Conservation (phyloP, 2,888 invertebrate species). For the Tholera decimalis region DNA sequence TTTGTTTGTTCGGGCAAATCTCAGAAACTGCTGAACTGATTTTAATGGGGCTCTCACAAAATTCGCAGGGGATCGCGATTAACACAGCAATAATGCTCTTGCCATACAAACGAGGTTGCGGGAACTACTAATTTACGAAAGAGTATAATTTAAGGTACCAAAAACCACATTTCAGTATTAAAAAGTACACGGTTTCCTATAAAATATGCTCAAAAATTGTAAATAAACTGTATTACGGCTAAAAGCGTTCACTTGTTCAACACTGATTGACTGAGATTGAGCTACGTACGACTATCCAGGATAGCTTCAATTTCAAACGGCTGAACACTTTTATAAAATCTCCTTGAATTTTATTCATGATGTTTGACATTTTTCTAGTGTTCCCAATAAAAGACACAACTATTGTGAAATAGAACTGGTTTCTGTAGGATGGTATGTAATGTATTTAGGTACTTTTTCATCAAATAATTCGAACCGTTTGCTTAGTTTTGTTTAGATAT, state of each 20-base stretch:
- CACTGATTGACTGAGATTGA: constrained; percentile 77
- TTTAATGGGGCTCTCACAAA: too few relatives aligned
- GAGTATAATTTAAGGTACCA: background rate
- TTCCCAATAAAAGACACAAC: constrained; percentile 24
- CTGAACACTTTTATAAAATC: constrained; percentile 43
- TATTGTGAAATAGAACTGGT: constrained; percentile 20
- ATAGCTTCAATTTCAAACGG: constrained; percentile 49
- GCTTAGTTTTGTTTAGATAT: too few relatives aligned
- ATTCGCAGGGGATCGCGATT: too few relatives aligned
- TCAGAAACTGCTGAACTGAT: too few relatives aligned
- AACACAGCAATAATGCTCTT: too few relatives aligned
- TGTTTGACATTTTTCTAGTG: constrained; percentile 21
- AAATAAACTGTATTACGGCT: constrained; percentile 54
- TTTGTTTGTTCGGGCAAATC: too few relatives aligned
- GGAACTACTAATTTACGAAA: too few relatives aligned
- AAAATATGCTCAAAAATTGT: constrained; percentile 6
- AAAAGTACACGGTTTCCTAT: constrained; percentile 23
- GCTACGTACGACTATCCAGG: constrained; percentile 65
- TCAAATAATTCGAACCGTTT: too few relatives aligned
- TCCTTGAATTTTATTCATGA: constrained; percentile 40
- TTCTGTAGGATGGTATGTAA: too few relatives aligned
- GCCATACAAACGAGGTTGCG: too few relatives aligned
- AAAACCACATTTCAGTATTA: constrained; percentile 5
- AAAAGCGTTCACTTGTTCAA: constrained; percentile 83
- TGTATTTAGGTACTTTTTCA: background rate